A percentile compares a stretch with the other conserved stretches of the same genome.
Conservation (phyloP, 2,888 invertebrate genomes). For the Phortica magna region DNA sequence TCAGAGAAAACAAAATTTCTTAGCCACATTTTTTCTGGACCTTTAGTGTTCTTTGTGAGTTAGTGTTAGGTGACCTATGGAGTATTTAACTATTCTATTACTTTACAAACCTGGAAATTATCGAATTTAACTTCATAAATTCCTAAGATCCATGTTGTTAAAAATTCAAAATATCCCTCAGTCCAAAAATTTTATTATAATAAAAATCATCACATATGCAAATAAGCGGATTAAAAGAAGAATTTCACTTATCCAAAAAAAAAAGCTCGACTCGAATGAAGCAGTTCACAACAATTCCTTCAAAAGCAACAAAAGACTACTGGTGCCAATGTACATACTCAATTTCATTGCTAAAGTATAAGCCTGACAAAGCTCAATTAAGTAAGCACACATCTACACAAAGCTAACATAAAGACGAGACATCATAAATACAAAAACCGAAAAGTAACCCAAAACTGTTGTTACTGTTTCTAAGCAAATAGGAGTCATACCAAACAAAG, state of each 20-base stretch:
- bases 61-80: not conserved
- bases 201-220: conserved; percentile 53
- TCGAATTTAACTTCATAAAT: too few species aligned
- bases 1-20: too few species aligned
- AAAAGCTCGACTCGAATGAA: not conserved
- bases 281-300: not conserved
- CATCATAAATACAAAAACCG: conserved; percentile 30
- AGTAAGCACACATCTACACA: conserved; percentile 8
- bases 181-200: not conserved
- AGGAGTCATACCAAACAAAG: conserved; percentile 37
- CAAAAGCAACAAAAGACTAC: too few species aligned
- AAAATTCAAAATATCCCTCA: too few species aligned
- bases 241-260: conserved; percentile 34
- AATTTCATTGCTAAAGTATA: conserved; percentile 7
- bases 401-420: not conserved
- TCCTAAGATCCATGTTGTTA: too few species aligned
- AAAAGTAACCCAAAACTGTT: conserved; percentile 27
- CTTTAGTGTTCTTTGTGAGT: not conserved
- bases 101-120: too few species aligned
- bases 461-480: not conserved
- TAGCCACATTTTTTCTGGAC: not conserved
- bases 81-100: too few species aligned
- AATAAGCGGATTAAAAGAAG: conserved; percentile 62
- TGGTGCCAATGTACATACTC: not conserved
- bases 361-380: conserved; percentile 35